Conservation (phyloP, 2,888 invertebrate species). For the Dermolepida albohirtum region DNA sequence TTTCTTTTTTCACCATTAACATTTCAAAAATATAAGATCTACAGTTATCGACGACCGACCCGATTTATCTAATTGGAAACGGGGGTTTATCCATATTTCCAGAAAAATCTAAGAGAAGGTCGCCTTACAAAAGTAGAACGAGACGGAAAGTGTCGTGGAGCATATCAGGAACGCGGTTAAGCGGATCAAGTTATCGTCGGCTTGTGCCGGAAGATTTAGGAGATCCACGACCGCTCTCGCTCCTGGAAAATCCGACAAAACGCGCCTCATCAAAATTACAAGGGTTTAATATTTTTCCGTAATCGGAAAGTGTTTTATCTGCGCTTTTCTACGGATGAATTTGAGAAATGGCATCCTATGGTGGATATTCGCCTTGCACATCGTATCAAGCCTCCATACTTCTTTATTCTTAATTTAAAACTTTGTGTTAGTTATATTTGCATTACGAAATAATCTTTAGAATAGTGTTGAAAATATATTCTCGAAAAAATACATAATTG, state of each 20-base stretch:
- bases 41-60: neutral
- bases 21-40: neutral
- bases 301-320: constrained; percentile 17
- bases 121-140: neutral
- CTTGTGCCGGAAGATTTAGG: constrained; percentile 18
- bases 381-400: too few species aligned
- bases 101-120: neutral
- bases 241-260: constrained; percentile 1
- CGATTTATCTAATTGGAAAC: constrained; percentile 20
- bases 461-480: too few species aligned
- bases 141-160: neutral
- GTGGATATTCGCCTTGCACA: too few species aligned
- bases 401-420: constrained; percentile 3
- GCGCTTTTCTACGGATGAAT: constrained; percentile 1
- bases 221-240: constrained; percentile 2
- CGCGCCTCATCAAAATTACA: constrained; percentile 26
- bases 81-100: constrained; percentile 17
- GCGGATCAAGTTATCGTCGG: constrained; percentile 28
- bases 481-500: too few species aligned
- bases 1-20: too few species aligned
- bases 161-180: constrained; percentile 20
- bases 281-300: constrained; percentile 27
- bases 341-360: constrained; percentile 12
- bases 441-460: too few species aligned
- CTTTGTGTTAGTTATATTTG: too few species aligned